A percentile compares a stretch with the other conserved stretches of the same genome.
Evolutionary conservation across 2,113 vertebrate species (phyloP).

Genomic region (Hucho hucho): DNA sequence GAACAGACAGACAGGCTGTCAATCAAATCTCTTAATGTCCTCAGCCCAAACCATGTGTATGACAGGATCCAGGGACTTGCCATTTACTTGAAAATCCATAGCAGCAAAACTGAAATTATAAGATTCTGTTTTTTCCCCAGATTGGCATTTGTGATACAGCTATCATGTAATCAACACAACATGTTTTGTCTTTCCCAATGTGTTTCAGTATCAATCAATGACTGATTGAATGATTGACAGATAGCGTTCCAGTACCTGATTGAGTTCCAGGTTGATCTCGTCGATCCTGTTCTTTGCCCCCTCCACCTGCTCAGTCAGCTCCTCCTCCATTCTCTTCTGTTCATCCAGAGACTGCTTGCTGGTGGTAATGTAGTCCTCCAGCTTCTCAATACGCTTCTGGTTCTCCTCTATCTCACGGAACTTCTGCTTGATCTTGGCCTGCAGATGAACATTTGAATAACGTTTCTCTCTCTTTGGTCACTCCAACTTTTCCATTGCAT

Average conservation of each 20-base stretch:
- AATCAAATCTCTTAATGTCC: too few relatives aligned
- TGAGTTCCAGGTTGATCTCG: conserved; percentile 92
- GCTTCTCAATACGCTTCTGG: conserved; percentile 93
- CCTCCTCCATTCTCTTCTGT: conserved; percentile 90
- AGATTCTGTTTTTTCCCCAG: too few relatives aligned
- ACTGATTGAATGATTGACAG: neutral
- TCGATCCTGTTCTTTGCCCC: conserved; percentile 90
- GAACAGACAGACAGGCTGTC: neutral
- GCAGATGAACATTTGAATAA: neutral
- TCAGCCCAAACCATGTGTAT: too few relatives aligned
- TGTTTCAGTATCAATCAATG: too few relatives aligned
- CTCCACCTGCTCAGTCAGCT: conserved; percentile 90
- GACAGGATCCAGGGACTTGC: too few relatives aligned
- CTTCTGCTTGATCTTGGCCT: conserved; percentile 97
- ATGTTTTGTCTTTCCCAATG: too few relatives aligned
- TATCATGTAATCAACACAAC: too few relatives aligned
- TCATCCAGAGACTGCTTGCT: conserved; percentile 94
- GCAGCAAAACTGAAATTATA: too few relatives aligned
- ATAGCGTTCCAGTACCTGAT: conserved; percentile 71
- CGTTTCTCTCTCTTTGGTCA: neutral
- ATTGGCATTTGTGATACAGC: too few relatives aligned
- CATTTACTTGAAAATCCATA: too few relatives aligned
- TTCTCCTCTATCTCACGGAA: conserved; percentile 96
- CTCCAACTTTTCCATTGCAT: neutral
- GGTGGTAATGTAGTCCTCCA: conserved; percentile 92